A percentile compares a stretch with the other conserved stretches of the same genome.
phyloP scores from a whole-genome alignment of 2,888 invertebrate genomes.

The Rosalia funebris region DNA sequence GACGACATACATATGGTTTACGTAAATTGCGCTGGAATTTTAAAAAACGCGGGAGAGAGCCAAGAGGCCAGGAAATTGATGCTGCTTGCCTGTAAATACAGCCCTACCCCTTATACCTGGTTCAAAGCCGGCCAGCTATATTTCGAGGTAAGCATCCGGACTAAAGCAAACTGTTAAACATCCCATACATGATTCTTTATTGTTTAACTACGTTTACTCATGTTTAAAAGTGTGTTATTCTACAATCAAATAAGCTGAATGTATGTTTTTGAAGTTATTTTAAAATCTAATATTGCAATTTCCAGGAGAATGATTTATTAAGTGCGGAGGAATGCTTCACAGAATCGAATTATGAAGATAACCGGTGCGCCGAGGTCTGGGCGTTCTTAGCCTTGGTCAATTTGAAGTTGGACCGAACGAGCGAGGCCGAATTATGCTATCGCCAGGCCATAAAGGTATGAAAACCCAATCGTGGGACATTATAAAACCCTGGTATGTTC shows the following conservation, averaged over 20 bases:
- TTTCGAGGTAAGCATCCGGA: conserved; percentile 45
- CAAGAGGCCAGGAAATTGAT: conserved; percentile 57
- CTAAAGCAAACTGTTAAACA: no score
- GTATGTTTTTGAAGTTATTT: background rate
- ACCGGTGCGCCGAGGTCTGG: conserved; percentile 58
- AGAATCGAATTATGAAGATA: conserved; percentile 60
- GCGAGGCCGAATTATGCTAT: conserved; percentile 60
- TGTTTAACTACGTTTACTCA: no score
- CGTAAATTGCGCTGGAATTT: conserved; percentile 52
- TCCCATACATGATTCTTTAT: no score
- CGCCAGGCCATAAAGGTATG: conserved; percentile 54
- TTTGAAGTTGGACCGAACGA: conserved; percentile 51
- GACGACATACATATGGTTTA: conserved; percentile 58
- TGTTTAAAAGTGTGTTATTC: no score
- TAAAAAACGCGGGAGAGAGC: conserved; percentile 48
- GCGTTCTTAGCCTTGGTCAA: conserved; percentile 60
- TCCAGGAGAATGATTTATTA: conserved; percentile 56
- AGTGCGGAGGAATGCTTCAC: conserved; percentile 62
- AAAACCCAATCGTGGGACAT: no score
- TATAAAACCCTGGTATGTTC: no score
- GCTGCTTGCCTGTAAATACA: conserved; percentile 56
- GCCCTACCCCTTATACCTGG: conserved; percentile 61
- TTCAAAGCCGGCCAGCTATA: conserved; percentile 50
- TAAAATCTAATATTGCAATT: conserved; percentile 6
- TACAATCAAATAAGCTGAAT: no score